Evolutionary conservation across 2,113 vertebrate species (phyloP).

Genomic region (Nymphicus hollandicus): DNA sequence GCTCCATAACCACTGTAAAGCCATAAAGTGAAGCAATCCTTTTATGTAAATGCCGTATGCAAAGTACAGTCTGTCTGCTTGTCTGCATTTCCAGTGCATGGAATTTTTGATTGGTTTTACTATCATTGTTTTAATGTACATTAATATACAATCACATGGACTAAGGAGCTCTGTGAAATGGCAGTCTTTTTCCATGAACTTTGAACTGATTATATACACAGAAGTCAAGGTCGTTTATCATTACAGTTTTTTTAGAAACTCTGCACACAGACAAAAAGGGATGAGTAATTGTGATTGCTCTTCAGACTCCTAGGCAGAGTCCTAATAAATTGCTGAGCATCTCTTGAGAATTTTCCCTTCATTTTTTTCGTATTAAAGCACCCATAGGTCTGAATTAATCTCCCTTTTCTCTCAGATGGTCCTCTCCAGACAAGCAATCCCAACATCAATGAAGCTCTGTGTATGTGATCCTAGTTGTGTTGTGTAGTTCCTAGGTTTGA

Average conservation of each 20-base stretch:
- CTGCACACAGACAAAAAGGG: not conserved
- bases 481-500: not conserved
- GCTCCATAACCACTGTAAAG: not conserved
- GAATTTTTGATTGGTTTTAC: not conserved
- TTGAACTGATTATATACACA: not conserved
- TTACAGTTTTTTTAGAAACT: not conserved
- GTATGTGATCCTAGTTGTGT: not conserved
- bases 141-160: not conserved
- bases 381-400: not conserved
- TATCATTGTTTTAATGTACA: not conserved
- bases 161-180: not conserved
- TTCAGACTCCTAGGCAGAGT: not conserved
- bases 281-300: not conserved
- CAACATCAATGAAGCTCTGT: not conserved
- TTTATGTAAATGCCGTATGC: not conserved
- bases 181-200: not conserved
- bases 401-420: not conserved
- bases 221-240: not conserved
- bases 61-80: not conserved
- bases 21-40: not conserved
- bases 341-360: not conserved
- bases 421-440: not conserved
- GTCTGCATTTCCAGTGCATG: not conserved
- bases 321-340: not conserved
- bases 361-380: not conserved